Percentiles rank a stretch among this genome's conserved stretches.
phyloP scores from a whole-genome alignment of 2,113 vertebrate genomes.

The Meleagris gallopavo region DNA sequence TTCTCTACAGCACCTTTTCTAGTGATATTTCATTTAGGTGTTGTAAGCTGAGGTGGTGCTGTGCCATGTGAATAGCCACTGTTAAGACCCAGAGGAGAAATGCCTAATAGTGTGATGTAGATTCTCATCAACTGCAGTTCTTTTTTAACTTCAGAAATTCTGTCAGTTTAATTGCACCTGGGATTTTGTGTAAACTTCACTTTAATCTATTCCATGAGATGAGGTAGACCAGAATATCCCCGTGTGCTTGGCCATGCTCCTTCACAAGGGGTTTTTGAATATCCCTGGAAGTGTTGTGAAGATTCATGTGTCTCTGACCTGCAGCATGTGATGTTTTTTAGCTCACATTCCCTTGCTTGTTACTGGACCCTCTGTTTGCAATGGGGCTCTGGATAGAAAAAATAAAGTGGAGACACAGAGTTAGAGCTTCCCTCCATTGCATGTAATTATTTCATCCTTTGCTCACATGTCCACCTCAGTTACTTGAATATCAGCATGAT shows the following conservation, averaged over 20 bases:
- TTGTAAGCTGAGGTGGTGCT: neutral
- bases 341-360: neutral
- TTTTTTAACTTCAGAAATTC: neutral
- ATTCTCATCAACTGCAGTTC: neutral
- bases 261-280: neutral
- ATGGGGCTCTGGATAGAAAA: neutral
- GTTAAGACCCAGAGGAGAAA: neutral
- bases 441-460: neutral
- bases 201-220: neutral
- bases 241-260: neutral
- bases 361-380: neutral
- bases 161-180: neutral
- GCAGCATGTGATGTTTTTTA: neutral
- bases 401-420: neutral
- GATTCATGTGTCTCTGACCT: neutral
- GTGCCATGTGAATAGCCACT: accelerated
- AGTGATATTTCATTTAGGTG: neutral
- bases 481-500: neutral
- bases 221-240: neutral
- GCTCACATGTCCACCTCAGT: neutral
- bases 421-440: neutral
- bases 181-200: neutral
- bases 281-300: neutral
- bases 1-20: neutral
- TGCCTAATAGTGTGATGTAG: neutral